Conservation (phyloP, 2,113 vertebrate species). For the Gadus chalcogrammus region DNA sequence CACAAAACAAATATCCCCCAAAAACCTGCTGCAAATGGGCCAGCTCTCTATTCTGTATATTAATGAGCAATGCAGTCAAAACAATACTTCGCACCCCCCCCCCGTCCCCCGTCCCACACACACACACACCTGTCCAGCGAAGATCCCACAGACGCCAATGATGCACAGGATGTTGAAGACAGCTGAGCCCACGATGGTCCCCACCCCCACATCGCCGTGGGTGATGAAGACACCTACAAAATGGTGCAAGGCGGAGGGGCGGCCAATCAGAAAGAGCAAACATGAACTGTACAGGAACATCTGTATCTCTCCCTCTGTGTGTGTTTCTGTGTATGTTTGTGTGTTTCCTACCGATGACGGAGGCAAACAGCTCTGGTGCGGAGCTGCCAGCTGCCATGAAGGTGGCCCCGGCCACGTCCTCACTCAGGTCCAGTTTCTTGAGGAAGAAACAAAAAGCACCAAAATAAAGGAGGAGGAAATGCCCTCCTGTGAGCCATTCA, state of each 20-base stretch:
- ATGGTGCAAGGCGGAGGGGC: neutral
- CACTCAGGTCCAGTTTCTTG: constrained; percentile 92
- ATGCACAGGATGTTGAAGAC: constrained; percentile 99
- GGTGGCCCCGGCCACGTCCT: constrained; percentile 96
- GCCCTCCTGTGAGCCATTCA: neutral
- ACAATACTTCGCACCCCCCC: neutral
- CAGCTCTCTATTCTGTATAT: constrained; percentile 24
- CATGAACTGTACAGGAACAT: constrained; percentile 36
- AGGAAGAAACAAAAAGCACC: constrained; percentile 32
- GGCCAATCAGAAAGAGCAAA: constrained; percentile 40
- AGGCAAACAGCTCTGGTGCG: constrained; percentile 95
- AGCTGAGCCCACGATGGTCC: constrained; percentile 95
- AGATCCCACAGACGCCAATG: constrained; percentile 94
- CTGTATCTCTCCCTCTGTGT: neutral
- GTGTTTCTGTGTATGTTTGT: neutral
- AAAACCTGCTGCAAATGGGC: constrained; percentile 26
- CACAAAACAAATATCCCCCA: neutral
- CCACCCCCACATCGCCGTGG: constrained; percentile 94
- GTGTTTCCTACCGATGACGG: constrained; percentile 82
- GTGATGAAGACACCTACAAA: constrained; percentile 94
- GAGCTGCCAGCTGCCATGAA: constrained; percentile 99
- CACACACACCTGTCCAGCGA: constrained; percentile 90
- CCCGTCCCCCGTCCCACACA: neutral
- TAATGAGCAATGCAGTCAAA: constrained; percentile 12
- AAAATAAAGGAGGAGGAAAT: constrained; percentile 1